Percentiles rank a stretch among this genome's conserved stretches.
These are phyloP conservation scores for Ailurus styani DNA, from an alignment of 2,113 vertebrate genomes.

Conservation along the genomic window DNA sequence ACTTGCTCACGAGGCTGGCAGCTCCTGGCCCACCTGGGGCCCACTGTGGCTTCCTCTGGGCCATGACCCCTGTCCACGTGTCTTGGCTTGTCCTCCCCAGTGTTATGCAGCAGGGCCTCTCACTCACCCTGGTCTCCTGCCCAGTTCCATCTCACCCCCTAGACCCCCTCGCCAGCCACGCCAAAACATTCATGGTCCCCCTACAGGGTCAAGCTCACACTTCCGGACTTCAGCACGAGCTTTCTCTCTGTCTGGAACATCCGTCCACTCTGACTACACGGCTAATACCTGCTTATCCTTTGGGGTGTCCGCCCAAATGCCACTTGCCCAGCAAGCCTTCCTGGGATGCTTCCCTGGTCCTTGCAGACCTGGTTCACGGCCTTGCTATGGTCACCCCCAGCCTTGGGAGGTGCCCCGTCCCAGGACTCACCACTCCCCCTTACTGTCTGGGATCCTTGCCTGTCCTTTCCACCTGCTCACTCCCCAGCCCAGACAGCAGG, in stretches of 20 bases:
- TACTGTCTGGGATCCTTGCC: not conserved
- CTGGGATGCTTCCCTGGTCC: not conserved
- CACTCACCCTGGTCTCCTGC: not conserved
- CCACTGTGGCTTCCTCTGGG: not conserved
- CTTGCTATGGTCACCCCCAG: not conserved
- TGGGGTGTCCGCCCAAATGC: not conserved
- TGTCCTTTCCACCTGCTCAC: not conserved
- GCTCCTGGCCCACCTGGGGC: not conserved
- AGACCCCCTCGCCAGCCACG: not conserved
- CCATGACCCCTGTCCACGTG: not conserved
- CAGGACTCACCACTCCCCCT: not conserved
- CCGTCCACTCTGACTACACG: not conserved
- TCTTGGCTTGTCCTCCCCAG: not conserved
- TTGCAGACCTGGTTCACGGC: not conserved
- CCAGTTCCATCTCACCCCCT: not conserved
- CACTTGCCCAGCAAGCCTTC: not conserved
- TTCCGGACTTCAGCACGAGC: not conserved
- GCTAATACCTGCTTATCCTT: not conserved
- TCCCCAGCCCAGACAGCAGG: not conserved
- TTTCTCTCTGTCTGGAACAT: not conserved
- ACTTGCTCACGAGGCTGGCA: not conserved
- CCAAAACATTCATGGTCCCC: not conserved
- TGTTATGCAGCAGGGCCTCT: not conserved
- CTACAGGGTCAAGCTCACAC: not conserved
- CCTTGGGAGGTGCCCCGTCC: fast-evolving